Conservation (phyloP, 1,140 invertebrate species). For the Reticulitermes speratus region DNA sequence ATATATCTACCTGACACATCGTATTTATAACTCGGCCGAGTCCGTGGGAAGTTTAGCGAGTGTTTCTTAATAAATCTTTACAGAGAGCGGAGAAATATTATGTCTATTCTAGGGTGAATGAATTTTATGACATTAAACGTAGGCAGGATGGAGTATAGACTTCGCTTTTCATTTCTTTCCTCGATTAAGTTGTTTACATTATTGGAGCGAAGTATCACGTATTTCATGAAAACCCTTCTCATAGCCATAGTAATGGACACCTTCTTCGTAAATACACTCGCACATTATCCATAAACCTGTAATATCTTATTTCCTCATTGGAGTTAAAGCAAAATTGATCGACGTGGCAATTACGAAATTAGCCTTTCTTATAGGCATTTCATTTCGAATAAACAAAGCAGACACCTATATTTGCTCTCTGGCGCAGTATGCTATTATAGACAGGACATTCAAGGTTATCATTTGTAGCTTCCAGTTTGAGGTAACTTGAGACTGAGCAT, state of each 20-base stretch:
- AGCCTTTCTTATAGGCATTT: neutral
- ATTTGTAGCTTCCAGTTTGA: neutral
- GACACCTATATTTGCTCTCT: too few species aligned
- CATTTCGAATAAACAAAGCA: neutral
- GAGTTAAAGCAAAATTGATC: neutral
- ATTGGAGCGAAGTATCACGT: neutral
- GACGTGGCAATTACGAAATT: neutral
- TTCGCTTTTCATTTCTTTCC: too few species aligned
- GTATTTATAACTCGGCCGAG: too few species aligned
- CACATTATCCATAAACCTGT: neutral
- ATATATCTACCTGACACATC: too few species aligned
- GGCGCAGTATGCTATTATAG: neutral
- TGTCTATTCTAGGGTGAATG: too few species aligned
- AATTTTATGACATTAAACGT: too few species aligned
- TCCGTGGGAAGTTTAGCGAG: too few species aligned
- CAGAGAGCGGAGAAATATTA: too few species aligned
- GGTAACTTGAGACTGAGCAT: neutral
- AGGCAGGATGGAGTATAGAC: too few species aligned
- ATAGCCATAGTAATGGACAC: neutral
- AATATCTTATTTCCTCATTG: neutral
- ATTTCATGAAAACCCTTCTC: neutral
- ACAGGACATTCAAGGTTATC: neutral
- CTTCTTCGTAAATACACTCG: neutral
- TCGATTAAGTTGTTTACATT: neutral
- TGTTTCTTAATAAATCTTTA: too few species aligned